Conservation (phyloP, 2,797 vertebrate genomes). For the Chelon labrosus region DNA sequence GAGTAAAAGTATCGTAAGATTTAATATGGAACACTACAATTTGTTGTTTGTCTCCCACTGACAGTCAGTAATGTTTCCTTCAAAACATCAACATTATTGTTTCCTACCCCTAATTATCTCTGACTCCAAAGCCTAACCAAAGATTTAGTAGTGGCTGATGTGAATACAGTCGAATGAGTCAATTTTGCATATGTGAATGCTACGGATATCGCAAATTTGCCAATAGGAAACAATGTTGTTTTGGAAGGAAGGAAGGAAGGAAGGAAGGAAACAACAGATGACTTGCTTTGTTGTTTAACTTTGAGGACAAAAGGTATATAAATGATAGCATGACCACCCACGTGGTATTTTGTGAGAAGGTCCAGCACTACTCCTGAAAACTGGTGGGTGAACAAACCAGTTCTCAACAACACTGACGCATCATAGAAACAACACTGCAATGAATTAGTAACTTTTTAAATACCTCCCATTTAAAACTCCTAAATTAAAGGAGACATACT, state of each 20-base stretch:
- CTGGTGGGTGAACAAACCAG: no score
- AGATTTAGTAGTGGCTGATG: not conserved
- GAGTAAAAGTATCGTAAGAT: not conserved
- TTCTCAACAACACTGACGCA: no score
- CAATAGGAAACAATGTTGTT: no score
- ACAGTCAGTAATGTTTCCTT: not conserved
- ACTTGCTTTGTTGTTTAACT: not conserved
- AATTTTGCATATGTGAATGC: not conserved
- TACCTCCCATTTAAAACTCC: no score
- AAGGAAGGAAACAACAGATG: not conserved
- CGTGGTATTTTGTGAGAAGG: no score
- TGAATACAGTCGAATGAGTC: not conserved
- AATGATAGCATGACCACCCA: no score
- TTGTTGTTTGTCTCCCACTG: conserved; percentile 1
- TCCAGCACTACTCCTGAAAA: no score
- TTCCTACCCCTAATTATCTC: not conserved
- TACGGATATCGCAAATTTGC: no score
- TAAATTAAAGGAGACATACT: no score
- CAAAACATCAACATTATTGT: not conserved
- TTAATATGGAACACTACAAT: conserved; percentile 8
- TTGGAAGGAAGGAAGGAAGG: no score
- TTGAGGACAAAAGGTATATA: not conserved
- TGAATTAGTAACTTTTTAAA: no score
- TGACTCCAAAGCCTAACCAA: not conserved
- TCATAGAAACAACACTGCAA: no score